Conservation (phyloP, 2,888 invertebrate species). For the Troides helena region DNA sequence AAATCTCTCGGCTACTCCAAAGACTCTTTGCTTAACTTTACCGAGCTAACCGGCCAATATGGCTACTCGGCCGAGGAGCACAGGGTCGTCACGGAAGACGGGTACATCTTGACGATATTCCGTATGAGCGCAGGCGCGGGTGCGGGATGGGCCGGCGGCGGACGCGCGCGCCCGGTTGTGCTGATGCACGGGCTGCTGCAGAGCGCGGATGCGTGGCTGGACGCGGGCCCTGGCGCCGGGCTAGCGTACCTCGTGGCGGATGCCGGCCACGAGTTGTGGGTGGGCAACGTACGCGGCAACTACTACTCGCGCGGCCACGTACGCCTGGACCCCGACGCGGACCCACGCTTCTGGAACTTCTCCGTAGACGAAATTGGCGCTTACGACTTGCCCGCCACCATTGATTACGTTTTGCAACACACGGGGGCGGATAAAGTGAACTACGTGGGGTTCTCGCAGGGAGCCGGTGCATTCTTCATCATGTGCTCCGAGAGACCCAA, state of each 20-base stretch:
- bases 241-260: slow-evolving; percentile 45
- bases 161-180: slow-evolving; percentile 45
- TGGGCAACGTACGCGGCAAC: slow-evolving; percentile 55
- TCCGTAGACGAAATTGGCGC: slow-evolving; percentile 86
- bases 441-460: slow-evolving; percentile 88
- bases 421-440: slow-evolving; percentile 51
- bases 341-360: slow-evolving; percentile 68
- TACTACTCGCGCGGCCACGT: slow-evolving; percentile 79
- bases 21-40: slow-evolving; percentile 38
- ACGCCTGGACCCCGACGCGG: slow-evolving; percentile 48
- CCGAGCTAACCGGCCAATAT: slow-evolving; percentile 31
- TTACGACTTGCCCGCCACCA: slow-evolving; percentile 86
- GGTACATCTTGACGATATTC: slow-evolving; percentile 39
- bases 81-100: slow-evolving; percentile 38
- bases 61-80: slow-evolving; percentile 33
- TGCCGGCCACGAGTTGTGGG: slow-evolving; percentile 49
- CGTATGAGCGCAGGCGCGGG: slow-evolving; percentile 32
- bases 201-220: slow-evolving; percentile 58
- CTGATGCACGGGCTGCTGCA: slow-evolving; percentile 63
- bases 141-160: not conserved
- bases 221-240: slow-evolving; percentile 52
- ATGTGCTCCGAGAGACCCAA: slow-evolving; percentile 83
- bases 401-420: slow-evolving; percentile 54
- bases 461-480: slow-evolving; percentile 83
- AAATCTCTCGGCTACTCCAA: slow-evolving; percentile 41